Base-by-base conservation (phyloP, 2,113 vertebrate species). In the Epinephelus lanceolatus region DNA sequence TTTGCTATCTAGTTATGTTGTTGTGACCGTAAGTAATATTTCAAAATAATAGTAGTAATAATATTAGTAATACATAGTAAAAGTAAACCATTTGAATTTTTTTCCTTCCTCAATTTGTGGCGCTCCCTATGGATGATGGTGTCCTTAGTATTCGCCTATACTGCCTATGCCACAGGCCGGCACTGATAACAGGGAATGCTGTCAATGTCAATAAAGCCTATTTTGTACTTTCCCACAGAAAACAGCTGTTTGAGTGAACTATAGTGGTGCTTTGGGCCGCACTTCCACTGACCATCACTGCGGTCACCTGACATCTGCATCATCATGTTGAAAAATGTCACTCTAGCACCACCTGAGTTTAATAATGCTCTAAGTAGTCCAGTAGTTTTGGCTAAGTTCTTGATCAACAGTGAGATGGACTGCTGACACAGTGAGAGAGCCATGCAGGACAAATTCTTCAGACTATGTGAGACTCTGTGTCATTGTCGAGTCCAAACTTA, bases 401-500 rank as follows among this genome's bases (percentile, higher is more conserved):
- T 51, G 47, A 45, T 71, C 21, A 0, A 30, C 57, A 17, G 5
- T 55, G 40, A 45, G 23, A 71, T 7, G 55, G 52, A 23, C 47
- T 21, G 33, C 53, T 76, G 66, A 61, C 30, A 60, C 59, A 27
- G 12, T 52, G 14, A 52, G 33, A 62, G 19, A 76, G 13, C 45
- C 37, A n/a, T 10, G 21, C 61, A 57, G 59, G 51, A 30, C 37
- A 60, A 23, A 85, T 59, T 74, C 69, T 59, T 74, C 10, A 68
- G 40, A 49, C 19, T 57, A 30, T 17, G 49, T 25, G 17, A 56
- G 56, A 67, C 42, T 49, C 10, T 71, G 40, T 74, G 40, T 74
- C 68, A 65, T 40, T 68, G 33, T 25, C 1, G 6, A 61, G 57
- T 63, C 72, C 59, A 21, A 67, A 86, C 73, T 77, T 21, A 57